phyloP scores from a whole-genome alignment of 2,113 vertebrate genomes.

The Leuciscus idus region DNA sequence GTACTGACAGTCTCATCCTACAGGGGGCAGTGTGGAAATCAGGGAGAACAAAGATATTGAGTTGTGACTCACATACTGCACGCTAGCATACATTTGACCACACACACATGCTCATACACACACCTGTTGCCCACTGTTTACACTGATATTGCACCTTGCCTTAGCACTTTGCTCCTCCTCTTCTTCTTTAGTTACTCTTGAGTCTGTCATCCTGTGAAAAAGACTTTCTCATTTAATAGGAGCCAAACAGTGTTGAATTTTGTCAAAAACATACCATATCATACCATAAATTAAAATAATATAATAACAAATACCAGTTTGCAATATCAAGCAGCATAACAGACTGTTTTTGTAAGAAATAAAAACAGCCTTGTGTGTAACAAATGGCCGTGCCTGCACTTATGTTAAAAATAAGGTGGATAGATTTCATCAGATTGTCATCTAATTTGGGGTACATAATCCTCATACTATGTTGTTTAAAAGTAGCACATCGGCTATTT shows the following conservation, averaged over 20 bases:
- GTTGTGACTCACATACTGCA: not conserved
- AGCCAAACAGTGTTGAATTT: not conserved
- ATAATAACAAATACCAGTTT: not conserved
- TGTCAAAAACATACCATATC: not conserved
- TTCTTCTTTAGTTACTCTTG: constrained; percentile 12
- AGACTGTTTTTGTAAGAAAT: not conserved
- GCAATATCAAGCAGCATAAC: not conserved
- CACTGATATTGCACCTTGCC: constrained; percentile 5
- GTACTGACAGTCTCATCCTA: constrained; percentile 60
- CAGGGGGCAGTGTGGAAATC: constrained; percentile 32
- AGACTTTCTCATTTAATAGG: not conserved
- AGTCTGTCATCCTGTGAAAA: constrained; percentile 18
- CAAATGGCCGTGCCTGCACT: too few relatives aligned
- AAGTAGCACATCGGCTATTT: too few relatives aligned
- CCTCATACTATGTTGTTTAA: too few relatives aligned
- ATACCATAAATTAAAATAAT: not conserved
- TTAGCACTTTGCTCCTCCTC: not conserved
- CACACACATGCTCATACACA: constrained; percentile 7
- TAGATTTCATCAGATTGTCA: too few relatives aligned
- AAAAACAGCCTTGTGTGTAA: too few relatives aligned
- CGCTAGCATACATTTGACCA: not conserved
- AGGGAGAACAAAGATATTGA: not conserved
- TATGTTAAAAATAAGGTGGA: too few relatives aligned
- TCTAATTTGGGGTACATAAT: too few relatives aligned
- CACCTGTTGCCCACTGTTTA: constrained; percentile 33